Percentiles rank a stretch among this genome's conserved stretches.
Conservation (phyloP, 2,888 invertebrate species). For the Apantesis nais region DNA sequence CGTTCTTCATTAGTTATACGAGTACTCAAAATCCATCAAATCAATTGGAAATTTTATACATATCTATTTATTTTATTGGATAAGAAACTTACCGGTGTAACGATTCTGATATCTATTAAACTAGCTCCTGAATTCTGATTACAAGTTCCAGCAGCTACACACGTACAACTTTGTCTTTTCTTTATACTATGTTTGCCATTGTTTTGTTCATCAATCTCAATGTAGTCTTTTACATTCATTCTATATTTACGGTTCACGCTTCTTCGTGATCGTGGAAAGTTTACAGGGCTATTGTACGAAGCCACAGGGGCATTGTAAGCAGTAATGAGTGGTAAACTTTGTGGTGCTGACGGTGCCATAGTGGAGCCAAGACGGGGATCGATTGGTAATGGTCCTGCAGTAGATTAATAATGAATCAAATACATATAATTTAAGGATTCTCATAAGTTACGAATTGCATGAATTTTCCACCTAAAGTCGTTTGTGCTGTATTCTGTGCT, state of each 20-base stretch:
- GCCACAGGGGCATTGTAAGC: slow-evolving; percentile 70
- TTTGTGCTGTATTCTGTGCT: slow-evolving; percentile 25
- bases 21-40: too few relatives aligned
- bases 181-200: slow-evolving; percentile 56
- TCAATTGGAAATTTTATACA: too few relatives aligned
- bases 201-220: slow-evolving; percentile 30
- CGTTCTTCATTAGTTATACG: too few relatives aligned
- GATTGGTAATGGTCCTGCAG: slow-evolving; percentile 76
- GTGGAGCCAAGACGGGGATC: slow-evolving; percentile 80
- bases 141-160: slow-evolving; percentile 67
- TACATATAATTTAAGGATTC: slow-evolving; percentile 74
- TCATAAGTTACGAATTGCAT: slow-evolving; percentile 75
- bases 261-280: slow-evolving; percentile 63
- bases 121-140: slow-evolving; percentile 78
- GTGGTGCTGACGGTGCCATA: slow-evolving; percentile 58
- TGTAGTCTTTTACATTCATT: slow-evolving; percentile 27
- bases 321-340: slow-evolving; percentile 63
- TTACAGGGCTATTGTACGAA: slow-evolving; percentile 66
- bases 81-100: slow-evolving; percentile 81
- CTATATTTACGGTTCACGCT: slow-evolving; percentile 5
- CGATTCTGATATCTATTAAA: slow-evolving; percentile 87
- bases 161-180: slow-evolving; percentile 77
- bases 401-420: slow-evolving; percentile 77
- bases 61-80: background rate
- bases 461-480: slow-evolving; percentile 59